Evolutionary conservation across 2,113 vertebrate genomes (phyloP).

Genomic region (Oncorhynchus kisutch): DNA sequence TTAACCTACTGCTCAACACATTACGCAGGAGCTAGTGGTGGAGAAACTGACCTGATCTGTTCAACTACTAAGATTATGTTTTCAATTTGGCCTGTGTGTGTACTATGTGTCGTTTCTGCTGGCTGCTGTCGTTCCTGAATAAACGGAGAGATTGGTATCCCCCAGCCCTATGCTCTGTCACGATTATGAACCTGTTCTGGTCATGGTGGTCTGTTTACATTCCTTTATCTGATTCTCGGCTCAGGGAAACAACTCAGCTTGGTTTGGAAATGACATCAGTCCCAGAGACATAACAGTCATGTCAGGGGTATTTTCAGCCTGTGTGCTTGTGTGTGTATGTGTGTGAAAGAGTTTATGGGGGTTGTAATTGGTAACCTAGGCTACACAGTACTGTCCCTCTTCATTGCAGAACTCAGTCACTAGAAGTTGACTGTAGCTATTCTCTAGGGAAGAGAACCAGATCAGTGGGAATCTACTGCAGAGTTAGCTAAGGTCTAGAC

Average conservation of each 20-base stretch:
- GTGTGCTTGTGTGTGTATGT: background rate
- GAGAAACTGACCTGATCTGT: slow-evolving; percentile 32
- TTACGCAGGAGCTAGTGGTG: slow-evolving; percentile 4
- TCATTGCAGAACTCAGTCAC: background rate
- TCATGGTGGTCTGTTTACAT: slow-evolving; percentile 50
- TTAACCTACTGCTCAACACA: slow-evolving; percentile 34
- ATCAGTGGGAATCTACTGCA: slow-evolving; percentile 2
- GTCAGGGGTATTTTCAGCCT: background rate
- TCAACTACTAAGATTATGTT: slow-evolving; percentile 1
- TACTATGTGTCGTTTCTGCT: background rate
- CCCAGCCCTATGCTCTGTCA: background rate
- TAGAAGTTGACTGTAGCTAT: background rate
- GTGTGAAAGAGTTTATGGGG: too few species aligned
- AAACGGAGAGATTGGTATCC: background rate
- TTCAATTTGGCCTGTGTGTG: background rate
- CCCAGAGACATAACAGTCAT: background rate
- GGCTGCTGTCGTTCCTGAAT: background rate
- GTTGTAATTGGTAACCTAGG: too few species aligned
- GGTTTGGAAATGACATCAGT: background rate
- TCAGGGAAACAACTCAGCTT: slow-evolving; percentile 10
- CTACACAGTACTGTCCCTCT: too few species aligned
- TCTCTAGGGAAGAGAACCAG: background rate
- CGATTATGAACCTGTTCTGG: background rate
- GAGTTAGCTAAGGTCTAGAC: background rate
- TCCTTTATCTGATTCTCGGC: background rate